Evolutionary conservation across 2,888 invertebrate genomes (phyloP).

Genomic region (Camponotus fellah): DNA sequence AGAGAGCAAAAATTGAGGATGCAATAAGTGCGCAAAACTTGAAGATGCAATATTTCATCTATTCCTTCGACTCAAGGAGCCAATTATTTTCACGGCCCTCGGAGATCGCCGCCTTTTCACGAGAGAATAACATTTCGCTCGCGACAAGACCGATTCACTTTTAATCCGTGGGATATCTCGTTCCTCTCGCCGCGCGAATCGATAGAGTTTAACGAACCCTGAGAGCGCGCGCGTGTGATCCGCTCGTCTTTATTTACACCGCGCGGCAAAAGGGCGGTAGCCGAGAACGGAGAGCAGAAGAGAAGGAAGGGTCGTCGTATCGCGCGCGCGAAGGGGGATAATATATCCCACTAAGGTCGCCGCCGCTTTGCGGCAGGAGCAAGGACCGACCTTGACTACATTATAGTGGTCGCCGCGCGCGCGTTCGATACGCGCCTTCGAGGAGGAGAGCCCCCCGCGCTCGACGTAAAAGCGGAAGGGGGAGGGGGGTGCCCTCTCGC

Average conservation of each 20-base stretch:
- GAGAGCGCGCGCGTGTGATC: slow-evolving; percentile 31
- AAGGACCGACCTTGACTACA: slow-evolving; percentile 85
- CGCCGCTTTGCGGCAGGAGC: slow-evolving; percentile 79
- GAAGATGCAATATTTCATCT: background rate
- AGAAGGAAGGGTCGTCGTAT: slow-evolving; percentile 65
- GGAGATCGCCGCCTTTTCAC: background rate
- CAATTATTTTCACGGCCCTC: background rate
- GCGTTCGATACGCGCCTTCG: slow-evolving; percentile 81
- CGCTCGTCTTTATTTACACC: slow-evolving; percentile 65
- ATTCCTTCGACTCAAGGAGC: background rate
- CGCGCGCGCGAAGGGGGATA: slow-evolving; percentile 67
- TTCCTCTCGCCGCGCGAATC: slow-evolving; percentile 36
- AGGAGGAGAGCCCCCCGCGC: slow-evolving; percentile 13
- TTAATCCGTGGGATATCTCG: slow-evolving; percentile 36
- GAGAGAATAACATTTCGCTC: background rate
- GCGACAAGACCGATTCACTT: slow-evolving; percentile 36
- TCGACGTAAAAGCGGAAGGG: background rate
- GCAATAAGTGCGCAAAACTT: background rate
- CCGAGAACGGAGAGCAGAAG: slow-evolving; percentile 36
- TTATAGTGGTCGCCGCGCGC: slow-evolving; percentile 79
- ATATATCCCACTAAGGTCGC: slow-evolving; percentile 77
- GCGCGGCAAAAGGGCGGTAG: slow-evolving; percentile 56
- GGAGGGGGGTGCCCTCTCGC: background rate
- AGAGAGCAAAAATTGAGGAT: background rate
- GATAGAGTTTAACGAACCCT: slow-evolving; percentile 56